These are phyloP conservation scores for Nycticryphes semicollaris DNA, from an alignment of 2,113 vertebrate genomes.

Conservation along the genomic window DNA sequence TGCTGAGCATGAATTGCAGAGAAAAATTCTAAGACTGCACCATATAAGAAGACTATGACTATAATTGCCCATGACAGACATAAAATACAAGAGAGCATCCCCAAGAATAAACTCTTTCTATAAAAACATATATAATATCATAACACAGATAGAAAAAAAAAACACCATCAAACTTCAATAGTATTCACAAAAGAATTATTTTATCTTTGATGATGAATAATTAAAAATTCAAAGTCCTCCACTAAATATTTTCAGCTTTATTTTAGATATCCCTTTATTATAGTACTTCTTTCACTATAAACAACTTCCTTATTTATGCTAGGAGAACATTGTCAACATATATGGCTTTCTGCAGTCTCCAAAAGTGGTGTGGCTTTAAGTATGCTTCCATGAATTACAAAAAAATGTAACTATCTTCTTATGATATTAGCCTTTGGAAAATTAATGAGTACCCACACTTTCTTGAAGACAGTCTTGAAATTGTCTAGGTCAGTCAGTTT, in stretches of 20 bases:
- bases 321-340: not conserved
- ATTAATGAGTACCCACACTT: not conserved
- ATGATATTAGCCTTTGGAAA: not conserved
- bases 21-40: not conserved
- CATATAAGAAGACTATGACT: not conserved
- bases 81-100: not conserved
- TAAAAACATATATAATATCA: not conserved
- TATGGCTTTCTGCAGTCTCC: not conserved
- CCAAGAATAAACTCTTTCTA: not conserved
- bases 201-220: not conserved
- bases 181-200: not conserved
- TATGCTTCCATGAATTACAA: not conserved
- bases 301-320: not conserved
- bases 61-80: not conserved
- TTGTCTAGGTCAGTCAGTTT: not conserved
- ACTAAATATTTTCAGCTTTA: not conserved
- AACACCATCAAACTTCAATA: not conserved
- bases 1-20: not conserved
- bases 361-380: not conserved
- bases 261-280: not conserved
- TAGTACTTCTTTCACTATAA: not conserved
- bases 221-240: not conserved
- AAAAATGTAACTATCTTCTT: not conserved
- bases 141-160: not conserved
- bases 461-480: not conserved